Percentiles rank a stretch among this genome's conserved stretches.
Evolutionary conservation across 2,113 vertebrate genomes (phyloP).

Genomic region (Nicator chloris): DNA sequence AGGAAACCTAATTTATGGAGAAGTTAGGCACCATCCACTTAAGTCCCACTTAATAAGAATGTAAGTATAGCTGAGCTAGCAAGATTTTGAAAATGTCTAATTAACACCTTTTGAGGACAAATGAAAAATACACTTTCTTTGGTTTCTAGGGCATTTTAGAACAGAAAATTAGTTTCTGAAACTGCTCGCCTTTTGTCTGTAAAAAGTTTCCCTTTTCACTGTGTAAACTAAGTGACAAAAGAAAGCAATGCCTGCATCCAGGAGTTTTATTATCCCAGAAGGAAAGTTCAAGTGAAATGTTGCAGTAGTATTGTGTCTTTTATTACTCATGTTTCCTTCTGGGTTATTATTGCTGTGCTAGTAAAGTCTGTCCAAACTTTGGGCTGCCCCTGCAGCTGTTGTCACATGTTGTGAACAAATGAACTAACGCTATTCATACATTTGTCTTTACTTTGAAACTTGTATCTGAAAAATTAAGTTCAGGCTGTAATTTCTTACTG

Average conservation of each 20-base stretch:
- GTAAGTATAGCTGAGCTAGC: background rate
- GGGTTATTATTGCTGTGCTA: background rate
- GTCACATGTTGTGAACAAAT: background rate
- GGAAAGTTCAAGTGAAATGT: background rate
- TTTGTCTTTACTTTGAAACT: background rate
- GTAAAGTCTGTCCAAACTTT: background rate
- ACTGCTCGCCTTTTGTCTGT: background rate
- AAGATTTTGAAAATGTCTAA: slow-evolving; percentile 12
- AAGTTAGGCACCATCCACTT: background rate
- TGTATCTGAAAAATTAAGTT: background rate
- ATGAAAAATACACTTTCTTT: background rate
- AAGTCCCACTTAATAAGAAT: background rate
- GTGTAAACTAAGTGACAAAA: background rate
- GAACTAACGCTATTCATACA: background rate
- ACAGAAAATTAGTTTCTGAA: background rate
- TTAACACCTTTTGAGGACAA: background rate
- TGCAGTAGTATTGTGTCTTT: background rate
- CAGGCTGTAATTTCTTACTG: background rate
- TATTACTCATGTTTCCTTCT: background rate
- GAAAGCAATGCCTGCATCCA: background rate
- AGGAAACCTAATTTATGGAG: background rate
- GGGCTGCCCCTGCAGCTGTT: background rate
- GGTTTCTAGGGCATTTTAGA: background rate
- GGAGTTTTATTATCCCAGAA: background rate
- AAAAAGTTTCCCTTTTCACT: background rate